Percentiles rank a stretch among this genome's conserved stretches.
phyloP scores from a whole-genome alignment of 2,113 vertebrate species.

The Tor tambroides region DNA sequence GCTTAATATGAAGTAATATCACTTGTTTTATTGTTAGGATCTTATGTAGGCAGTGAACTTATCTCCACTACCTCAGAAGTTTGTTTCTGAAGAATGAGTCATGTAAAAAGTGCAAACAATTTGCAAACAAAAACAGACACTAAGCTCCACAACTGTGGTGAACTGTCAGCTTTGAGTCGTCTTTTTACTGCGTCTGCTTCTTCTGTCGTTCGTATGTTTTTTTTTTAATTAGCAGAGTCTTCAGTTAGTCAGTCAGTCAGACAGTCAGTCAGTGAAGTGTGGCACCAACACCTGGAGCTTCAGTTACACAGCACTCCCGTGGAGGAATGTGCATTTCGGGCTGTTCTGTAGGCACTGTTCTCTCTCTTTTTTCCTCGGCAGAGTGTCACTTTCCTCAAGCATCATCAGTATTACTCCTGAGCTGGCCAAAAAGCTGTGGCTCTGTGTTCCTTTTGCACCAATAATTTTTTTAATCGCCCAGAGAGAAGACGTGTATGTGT shows the following conservation, averaged over 20 bases:
- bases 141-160: neutral
- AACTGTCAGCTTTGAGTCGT: constrained; percentile 10
- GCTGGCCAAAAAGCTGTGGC: constrained; percentile 45
- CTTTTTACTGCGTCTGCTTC: constrained; percentile 2
- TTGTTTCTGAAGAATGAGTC: constrained; percentile 17
- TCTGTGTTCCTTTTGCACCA: constrained; percentile 32
- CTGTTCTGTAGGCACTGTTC: constrained; percentile 40
- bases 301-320: constrained; percentile 21
- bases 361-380: constrained; percentile 28
- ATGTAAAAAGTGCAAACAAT: neutral
- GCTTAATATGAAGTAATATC: neutral
- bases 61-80: neutral
- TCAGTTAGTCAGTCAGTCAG: constrained; percentile 40
- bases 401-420: constrained; percentile 42
- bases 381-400: constrained; percentile 49
- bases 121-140: constrained; percentile 8
- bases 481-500: constrained; percentile 2
- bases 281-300: constrained; percentile 50
- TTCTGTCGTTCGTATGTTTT: constrained; percentile 19
- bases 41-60: neutral
- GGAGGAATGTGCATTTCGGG: constrained; percentile 25
- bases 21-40: neutral
- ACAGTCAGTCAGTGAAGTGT: constrained; percentile 53
- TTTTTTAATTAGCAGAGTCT: constrained; percentile 52
- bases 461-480: constrained; percentile 29